A percentile compares a stretch with the other conserved stretches of the same genome.
These are phyloP conservation scores for Alfaro cultratus DNA, from an alignment of 2,797 vertebrate species.

Conservation along the genomic window DNA sequence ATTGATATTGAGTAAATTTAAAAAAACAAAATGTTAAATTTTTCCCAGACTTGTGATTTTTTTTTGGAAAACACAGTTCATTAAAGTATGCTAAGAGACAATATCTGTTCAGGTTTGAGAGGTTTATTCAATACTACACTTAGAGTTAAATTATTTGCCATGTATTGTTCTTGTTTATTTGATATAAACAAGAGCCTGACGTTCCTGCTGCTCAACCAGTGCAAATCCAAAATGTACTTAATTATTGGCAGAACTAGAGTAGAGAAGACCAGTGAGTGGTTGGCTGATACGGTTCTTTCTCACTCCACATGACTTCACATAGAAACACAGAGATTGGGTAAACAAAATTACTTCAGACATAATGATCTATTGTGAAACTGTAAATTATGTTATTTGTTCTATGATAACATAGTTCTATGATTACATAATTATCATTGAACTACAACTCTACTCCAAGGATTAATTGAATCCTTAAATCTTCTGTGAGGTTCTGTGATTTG, in stretches of 20 bases:
- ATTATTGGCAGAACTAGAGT: background rate
- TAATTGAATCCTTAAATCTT: background rate
- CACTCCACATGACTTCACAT: background rate
- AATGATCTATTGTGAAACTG: background rate
- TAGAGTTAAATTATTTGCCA: background rate
- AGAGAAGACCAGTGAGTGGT: background rate
- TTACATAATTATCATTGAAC: no score
- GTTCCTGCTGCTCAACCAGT: background rate
- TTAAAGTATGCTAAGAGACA: background rate
- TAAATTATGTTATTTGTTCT: background rate
- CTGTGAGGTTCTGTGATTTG: background rate
- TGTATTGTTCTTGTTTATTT: background rate
- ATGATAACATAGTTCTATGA: background rate
- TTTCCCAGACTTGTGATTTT: background rate
- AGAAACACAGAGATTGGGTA: background rate
- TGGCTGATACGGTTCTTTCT: background rate
- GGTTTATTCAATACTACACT: background rate
- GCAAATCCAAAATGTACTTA: background rate
- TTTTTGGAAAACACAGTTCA: background rate
- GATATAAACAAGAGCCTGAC: no score
- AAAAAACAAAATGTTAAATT: conserved; percentile 13
- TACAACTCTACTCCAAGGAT: background rate
- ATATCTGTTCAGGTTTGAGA: background rate
- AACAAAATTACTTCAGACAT: background rate
- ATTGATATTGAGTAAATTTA: conserved; percentile 36